Percentiles rank a stretch among this genome's conserved stretches.
phyloP scores from a whole-genome alignment of 2,113 vertebrate species.

The Oreochromis niloticus region DNA sequence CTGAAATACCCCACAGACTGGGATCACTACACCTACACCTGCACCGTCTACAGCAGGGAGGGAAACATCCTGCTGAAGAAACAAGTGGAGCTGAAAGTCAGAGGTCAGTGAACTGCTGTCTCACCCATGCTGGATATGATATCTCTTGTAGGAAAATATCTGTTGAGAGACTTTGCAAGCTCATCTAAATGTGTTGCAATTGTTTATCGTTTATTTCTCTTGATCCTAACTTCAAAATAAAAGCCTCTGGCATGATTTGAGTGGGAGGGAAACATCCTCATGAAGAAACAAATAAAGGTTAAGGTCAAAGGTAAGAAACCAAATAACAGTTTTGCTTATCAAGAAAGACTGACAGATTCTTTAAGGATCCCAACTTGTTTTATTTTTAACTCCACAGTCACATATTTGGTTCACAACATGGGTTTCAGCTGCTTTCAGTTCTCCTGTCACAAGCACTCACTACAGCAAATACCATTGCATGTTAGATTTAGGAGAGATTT shows the following conservation, averaged over 20 bases:
- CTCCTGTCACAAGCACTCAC: not conserved
- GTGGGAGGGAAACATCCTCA: not conserved
- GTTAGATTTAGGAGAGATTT: no score
- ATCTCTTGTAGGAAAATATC: not conserved
- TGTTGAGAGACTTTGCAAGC: not conserved
- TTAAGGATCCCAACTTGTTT: not conserved
- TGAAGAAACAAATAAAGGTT: not conserved
- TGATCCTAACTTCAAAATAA: not conserved
- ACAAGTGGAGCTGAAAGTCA: not conserved
- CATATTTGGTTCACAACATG: not conserved
- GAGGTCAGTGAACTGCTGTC: not conserved
- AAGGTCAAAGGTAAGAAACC: not conserved
- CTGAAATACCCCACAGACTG: not conserved
- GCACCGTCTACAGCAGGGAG: not conserved
- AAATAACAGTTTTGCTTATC: not conserved
- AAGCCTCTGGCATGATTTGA: not conserved
- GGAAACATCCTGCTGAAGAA: not conserved
- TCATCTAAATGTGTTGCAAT: not conserved
- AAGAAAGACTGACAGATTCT: rapidly evolving
- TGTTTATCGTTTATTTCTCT: not conserved
- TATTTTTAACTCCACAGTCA: not conserved
- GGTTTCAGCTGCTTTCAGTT: not conserved
- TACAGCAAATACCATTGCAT: rapidly evolving
- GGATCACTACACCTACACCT: not conserved
- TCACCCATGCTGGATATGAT: not conserved